These are phyloP conservation scores for Ornithoptera priamus DNA, from an alignment of 2,888 invertebrate genomes.

Conservation along the genomic window DNA sequence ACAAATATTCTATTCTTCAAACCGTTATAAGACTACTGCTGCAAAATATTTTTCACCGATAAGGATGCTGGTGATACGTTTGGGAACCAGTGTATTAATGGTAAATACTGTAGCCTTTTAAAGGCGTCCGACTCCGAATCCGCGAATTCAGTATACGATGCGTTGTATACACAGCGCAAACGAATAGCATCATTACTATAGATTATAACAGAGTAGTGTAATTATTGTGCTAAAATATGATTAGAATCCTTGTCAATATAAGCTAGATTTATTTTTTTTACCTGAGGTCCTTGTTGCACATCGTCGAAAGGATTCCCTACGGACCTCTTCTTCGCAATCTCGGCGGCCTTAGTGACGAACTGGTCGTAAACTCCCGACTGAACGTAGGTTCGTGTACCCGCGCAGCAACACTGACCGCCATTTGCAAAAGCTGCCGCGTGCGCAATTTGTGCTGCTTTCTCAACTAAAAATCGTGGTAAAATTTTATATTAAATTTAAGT, in stretches of 20 bases:
- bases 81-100: too few species aligned
- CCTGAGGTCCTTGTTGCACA: slow-evolving; percentile 92
- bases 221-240: not conserved
- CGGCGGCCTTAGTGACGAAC: slow-evolving; percentile 88
- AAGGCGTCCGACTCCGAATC: too few species aligned
- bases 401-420: slow-evolving; percentile 76
- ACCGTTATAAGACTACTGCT: too few species aligned
- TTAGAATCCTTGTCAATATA: not conserved
- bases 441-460: slow-evolving; percentile 68
- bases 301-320: slow-evolving; percentile 92
- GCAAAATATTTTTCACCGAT: too few species aligned
- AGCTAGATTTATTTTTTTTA: slow-evolving; percentile 41
- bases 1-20: too few species aligned
- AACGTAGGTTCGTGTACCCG: slow-evolving; percentile 94
- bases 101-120: too few species aligned
- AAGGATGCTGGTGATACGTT: too few species aligned
- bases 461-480: slow-evolving; percentile 48
- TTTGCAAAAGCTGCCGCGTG: slow-evolving; percentile 70
- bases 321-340: slow-evolving; percentile 83
- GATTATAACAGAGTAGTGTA: too few species aligned
- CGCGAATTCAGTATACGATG: too few species aligned
- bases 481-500: not conserved
- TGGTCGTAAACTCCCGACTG: slow-evolving; percentile 92
- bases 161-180: too few species aligned
- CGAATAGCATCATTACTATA: too few species aligned